Percentiles rank a stretch among this genome's conserved stretches.
These are phyloP conservation scores for Pseudorhiza aurosa DNA, from an alignment of 30 jellyfish, hydroid and myxozoan genomes.

Conservation along the genomic window DNA sequence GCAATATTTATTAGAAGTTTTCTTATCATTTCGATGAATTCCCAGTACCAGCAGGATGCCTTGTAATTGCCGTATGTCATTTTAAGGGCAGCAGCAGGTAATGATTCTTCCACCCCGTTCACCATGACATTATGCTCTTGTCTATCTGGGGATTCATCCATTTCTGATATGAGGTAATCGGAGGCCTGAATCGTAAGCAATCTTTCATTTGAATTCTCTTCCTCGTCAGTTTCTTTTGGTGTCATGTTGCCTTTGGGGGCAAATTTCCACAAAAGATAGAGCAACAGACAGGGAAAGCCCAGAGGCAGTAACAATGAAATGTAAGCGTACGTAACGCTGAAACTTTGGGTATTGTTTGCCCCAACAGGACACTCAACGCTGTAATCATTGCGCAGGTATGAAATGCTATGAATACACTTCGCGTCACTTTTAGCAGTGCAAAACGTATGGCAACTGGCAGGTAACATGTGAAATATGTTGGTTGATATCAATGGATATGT, in stretches of 20 bases:
- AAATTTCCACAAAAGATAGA: constrained; percentile 15
- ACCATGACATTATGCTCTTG: neutral
- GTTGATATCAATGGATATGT: constrained; percentile 66
- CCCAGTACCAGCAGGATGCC: constrained; percentile 52
- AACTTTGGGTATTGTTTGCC: neutral
- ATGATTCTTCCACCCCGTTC: neutral
- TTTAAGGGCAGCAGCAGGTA: constrained; percentile 17
- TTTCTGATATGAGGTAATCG: neutral
- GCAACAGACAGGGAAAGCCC: constrained; percentile 55
- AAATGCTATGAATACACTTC: constrained; percentile 26
- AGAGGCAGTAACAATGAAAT: constrained; percentile 35
- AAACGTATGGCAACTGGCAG: constrained; percentile 49
- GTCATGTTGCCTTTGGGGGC: constrained; percentile 8
- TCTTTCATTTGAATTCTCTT: neutral
- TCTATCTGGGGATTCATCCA: neutral
- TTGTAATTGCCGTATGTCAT: constrained; percentile 35
- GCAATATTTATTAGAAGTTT: constrained; percentile 22
- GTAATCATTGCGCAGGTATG: constrained; percentile 61
- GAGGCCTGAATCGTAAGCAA: neutral
- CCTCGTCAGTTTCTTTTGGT: neutral
- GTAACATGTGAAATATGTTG: constrained; percentile 42
- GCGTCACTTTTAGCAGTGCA: constrained; percentile 13
- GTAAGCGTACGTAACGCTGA: constrained; percentile 13
- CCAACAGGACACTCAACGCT: constrained; percentile 46
- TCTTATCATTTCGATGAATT: constrained; percentile 30